Evolutionary conservation across 2,113 vertebrate genomes (phyloP).

Genomic region (Sus scrofa): DNA sequence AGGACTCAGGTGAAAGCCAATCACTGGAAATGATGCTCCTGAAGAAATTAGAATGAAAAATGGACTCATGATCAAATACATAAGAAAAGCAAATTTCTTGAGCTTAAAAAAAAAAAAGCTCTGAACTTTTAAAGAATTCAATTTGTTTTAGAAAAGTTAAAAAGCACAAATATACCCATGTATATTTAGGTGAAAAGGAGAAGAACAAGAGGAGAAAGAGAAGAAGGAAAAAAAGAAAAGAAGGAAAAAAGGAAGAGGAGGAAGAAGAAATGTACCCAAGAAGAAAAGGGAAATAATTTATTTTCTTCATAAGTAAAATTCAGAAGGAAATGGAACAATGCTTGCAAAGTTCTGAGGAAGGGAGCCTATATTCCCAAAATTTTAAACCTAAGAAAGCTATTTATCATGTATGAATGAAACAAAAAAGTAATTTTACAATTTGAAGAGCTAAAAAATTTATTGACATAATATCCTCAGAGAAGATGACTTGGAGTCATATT

Average conservation of each 20-base stretch:
- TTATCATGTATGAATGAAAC: constrained; percentile 21
- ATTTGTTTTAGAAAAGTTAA: constrained; percentile 10
- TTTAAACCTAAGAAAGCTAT: constrained; percentile 37
- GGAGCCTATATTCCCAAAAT: neutral
- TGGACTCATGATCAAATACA: neutral
- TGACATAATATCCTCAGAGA: neutral
- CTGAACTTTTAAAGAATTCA: neutral
- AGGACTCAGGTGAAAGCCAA: neutral
- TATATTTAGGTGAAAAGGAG: neutral
- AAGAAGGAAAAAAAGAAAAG: neutral
- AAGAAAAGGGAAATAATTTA: neutral
- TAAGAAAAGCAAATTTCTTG: neutral
- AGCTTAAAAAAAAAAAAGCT: neutral
- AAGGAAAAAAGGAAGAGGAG: neutral
- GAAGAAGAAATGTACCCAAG: neutral
- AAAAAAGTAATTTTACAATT: constrained; percentile 10
- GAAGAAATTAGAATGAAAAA: neutral
- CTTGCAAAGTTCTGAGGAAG: neutral
- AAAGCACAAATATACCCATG: neutral
- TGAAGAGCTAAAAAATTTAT: neutral
- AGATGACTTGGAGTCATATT: neutral
- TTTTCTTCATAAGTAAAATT: constrained; percentile 8
- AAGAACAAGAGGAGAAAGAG: no score
- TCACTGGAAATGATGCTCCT: neutral
- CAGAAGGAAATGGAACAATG: neutral